These are phyloP conservation scores for Macaria liturata DNA, from an alignment of 2,888 invertebrate genomes.

Conservation along the genomic window DNA sequence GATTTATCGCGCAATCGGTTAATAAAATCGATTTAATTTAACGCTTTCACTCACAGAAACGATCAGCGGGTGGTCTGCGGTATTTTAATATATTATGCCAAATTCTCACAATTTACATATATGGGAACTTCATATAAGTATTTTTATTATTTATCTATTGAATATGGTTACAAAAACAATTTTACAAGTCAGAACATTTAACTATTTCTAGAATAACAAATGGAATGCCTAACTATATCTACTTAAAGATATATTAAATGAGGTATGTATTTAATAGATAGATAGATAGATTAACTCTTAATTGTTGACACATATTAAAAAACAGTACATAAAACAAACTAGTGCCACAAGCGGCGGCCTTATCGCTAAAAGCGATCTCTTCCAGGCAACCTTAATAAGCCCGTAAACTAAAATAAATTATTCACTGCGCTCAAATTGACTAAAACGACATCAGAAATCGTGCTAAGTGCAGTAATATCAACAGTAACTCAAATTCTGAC, in stretches of 20 bases:
- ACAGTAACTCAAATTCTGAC: slow-evolving; percentile 2
- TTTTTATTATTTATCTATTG: not conserved
- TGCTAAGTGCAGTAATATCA: slow-evolving; percentile 10
- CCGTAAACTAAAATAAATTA: slow-evolving; percentile 33
- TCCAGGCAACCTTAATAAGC: too few relatives aligned
- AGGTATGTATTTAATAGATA: too few relatives aligned
- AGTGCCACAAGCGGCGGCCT: too few relatives aligned
- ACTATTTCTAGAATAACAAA: too few relatives aligned
- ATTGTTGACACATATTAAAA: too few relatives aligned
- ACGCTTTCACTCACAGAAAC: not conserved
- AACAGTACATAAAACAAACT: too few relatives aligned
- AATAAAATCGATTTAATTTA: slow-evolving; percentile 7
- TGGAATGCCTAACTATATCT: too few relatives aligned
- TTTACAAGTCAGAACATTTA: too few relatives aligned
- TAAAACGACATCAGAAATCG: slow-evolving; percentile 41
- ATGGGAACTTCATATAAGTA: not conserved
- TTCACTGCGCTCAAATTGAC: slow-evolving; percentile 33
- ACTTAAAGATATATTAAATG: too few relatives aligned
- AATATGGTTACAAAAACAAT: too few relatives aligned
- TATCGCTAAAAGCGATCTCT: too few relatives aligned
- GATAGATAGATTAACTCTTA: too few relatives aligned
- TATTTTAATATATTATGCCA: not conserved
- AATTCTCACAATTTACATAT: not conserved
- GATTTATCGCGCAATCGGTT: not conserved
- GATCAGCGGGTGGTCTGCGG: not conserved